A percentile compares a stretch with the other conserved stretches of the same genome.
These are phyloP conservation scores for Meliscaeva auricollis DNA, from an alignment of 2,888 invertebrate genomes.

Conservation along the genomic window DNA sequence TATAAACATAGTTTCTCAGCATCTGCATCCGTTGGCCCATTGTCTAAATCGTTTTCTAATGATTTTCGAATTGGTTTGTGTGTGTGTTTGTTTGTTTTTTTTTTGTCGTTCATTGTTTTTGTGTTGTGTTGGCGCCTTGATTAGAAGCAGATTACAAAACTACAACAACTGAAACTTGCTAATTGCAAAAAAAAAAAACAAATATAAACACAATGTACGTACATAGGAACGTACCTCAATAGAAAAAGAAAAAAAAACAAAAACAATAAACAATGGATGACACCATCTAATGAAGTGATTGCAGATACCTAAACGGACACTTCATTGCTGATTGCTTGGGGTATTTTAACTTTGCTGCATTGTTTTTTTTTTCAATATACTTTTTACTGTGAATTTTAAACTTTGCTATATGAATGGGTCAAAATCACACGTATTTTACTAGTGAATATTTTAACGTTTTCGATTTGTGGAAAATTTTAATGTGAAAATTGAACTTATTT, in stretches of 20 bases:
- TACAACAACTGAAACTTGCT: conserved; percentile 59
- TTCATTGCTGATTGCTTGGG: conserved; percentile 59
- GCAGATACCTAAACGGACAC: conserved; percentile 54
- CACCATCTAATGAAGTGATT: conserved; percentile 72
- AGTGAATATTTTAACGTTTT: no score
- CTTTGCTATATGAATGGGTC: no score
- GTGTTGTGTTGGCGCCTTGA: conserved; percentile 59
- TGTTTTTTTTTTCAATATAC: no score
- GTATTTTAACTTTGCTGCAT: conserved; percentile 48
- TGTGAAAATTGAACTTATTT: no score
- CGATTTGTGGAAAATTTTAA: no score
- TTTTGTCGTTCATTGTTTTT: neutral
- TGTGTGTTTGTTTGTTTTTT: conserved; percentile 26
- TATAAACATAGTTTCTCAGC: conserved; percentile 27
- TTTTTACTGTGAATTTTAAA: no score
- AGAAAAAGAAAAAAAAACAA: neutral
- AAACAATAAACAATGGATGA: conserved; percentile 55
- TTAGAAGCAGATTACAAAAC: conserved; percentile 65
- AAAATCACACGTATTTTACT: no score
- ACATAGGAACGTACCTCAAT: neutral
- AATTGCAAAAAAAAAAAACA: conserved; percentile 65
- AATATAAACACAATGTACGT: neutral
- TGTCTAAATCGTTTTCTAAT: conserved; percentile 76
- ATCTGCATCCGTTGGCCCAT: conserved; percentile 61
- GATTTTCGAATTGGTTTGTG: conserved; percentile 70